phyloP scores from a whole-genome alignment of 2,113 vertebrate species.

The Ellobius talpinus region DNA sequence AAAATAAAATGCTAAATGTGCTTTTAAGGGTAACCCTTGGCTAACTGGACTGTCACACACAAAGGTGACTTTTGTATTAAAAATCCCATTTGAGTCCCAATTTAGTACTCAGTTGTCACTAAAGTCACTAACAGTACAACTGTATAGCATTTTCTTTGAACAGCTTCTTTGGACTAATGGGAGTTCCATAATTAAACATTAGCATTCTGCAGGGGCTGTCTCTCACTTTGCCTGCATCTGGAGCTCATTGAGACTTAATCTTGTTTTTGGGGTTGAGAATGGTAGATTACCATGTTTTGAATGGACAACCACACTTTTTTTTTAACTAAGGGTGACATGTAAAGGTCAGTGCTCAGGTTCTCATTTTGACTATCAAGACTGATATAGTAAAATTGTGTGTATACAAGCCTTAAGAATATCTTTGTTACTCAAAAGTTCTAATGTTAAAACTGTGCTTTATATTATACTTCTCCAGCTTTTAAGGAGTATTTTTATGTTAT shows the following conservation, averaged over 20 bases:
- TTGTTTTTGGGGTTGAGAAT: background rate
- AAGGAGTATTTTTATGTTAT: background rate
- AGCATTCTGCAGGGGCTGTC: background rate
- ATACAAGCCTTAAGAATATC: background rate
- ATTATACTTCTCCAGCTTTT: background rate
- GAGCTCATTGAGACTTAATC: constrained; percentile 48
- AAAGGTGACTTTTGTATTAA: constrained; percentile 85
- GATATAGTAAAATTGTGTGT: constrained; percentile 8
- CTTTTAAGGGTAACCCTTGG: constrained; percentile 79
- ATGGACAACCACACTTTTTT: background rate
- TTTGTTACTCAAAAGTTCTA: constrained; percentile 2
- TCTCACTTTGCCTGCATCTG: constrained; percentile 29
- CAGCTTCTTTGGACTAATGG: constrained; percentile 60
- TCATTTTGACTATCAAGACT: constrained; percentile 25
- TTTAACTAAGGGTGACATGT: background rate
- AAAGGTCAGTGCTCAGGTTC: constrained; percentile 9
- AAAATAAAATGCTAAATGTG: constrained; percentile 78
- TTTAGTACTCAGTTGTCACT: constrained; percentile 83
- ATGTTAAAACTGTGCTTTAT: constrained; percentile 34
- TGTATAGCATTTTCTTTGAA: constrained; percentile 73
- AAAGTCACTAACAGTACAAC: constrained; percentile 81
- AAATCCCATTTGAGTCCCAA: constrained; percentile 84
- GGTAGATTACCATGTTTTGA: constrained; percentile 5
- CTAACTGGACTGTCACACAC: constrained; percentile 76
- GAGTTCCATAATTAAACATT: constrained; percentile 60